Base-by-base conservation (phyloP, 2,888 invertebrate species). In the Rhorus exstirpatorius region DNA sequence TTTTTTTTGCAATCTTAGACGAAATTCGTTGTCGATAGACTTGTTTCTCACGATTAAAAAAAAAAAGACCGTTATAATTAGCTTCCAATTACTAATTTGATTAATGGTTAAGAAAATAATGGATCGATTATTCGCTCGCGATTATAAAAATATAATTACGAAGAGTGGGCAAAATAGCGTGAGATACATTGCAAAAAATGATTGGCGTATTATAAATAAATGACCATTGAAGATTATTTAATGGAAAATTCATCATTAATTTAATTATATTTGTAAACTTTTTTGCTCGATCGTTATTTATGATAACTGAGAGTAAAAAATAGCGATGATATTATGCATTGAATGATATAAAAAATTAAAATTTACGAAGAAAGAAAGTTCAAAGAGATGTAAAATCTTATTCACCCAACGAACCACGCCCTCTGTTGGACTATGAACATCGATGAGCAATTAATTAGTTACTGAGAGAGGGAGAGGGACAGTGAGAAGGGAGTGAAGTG, bases 361-460 rank as follows among this genome's bases (percentile, higher is more conserved):
- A n/a, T 63, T n/a, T 12, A 35, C 7, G 24, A 38, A 3, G 19
- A 8, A 46, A 26, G 26, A 19, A 21, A 17, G 51, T 31, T 61
- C 75, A 63, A 61, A 75, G 60, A 68, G 38, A 53, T 7, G 51
- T 24, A 17, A n/a, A 58, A 49, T 17, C 26, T 68, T 51, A 51
- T 26, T 17, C 26, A 53, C n/a, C 74, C 12, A 10, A 46, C 63
- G 55, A 80, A 76, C 58, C 26, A 60, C n/a, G n/a, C 49, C 58
- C 41, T 71, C 14, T 8, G 6, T 70, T 58, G 38, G 46, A 49
- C 24, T 44, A 26, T 49, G 38, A 67, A 76, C 58, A 51, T 38
- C 51, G 77, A 41, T 49, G 71, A 71, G 65, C 76, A 70, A 71
- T 76, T 60, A 67, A 71, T 68, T 46, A 26, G 26, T 55, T 46